These are phyloP conservation scores for Rotaria magnacalcarata DNA, from an alignment of 2,888 invertebrate species.

Conservation along the genomic window DNA sequence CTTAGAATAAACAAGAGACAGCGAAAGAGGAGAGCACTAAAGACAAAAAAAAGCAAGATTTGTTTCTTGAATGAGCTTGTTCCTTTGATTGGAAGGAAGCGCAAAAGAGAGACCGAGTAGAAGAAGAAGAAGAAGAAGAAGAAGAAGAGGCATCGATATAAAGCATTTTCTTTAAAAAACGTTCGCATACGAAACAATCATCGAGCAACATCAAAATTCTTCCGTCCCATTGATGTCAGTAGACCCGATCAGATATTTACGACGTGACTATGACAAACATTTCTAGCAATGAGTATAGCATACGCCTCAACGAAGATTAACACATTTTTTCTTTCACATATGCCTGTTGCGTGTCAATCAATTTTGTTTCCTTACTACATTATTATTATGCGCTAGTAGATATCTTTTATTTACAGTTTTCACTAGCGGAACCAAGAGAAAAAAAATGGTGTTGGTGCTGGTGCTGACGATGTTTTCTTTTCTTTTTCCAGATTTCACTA, in stretches of 20 bases:
- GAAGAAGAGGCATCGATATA: background rate
- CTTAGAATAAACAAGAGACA: background rate
- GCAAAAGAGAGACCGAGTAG: background rate
- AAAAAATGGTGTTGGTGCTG: background rate
- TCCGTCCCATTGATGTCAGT: constrained; percentile 2
- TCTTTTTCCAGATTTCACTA: background rate
- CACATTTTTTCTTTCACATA: constrained; percentile 13
- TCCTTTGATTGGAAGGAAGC: background rate
- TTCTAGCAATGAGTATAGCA: background rate
- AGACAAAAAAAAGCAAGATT: background rate
- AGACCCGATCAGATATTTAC: background rate
- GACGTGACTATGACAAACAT: background rate
- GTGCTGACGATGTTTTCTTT: background rate
- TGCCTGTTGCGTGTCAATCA: constrained; percentile 6
- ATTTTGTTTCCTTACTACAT: background rate
- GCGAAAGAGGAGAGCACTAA: background rate
- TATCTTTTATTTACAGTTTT: constrained; percentile 18
- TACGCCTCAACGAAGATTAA: background rate
- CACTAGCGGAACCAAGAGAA: background rate
- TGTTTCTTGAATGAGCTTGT: background rate
- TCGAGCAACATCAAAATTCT: background rate
- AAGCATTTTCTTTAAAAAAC: background rate
- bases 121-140: background rate
- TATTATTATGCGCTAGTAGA: constrained; percentile 12
- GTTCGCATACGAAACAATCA: background rate